Base-by-base conservation (phyloP, 2,797 vertebrate species). In the Antennarius maculatus region DNA sequence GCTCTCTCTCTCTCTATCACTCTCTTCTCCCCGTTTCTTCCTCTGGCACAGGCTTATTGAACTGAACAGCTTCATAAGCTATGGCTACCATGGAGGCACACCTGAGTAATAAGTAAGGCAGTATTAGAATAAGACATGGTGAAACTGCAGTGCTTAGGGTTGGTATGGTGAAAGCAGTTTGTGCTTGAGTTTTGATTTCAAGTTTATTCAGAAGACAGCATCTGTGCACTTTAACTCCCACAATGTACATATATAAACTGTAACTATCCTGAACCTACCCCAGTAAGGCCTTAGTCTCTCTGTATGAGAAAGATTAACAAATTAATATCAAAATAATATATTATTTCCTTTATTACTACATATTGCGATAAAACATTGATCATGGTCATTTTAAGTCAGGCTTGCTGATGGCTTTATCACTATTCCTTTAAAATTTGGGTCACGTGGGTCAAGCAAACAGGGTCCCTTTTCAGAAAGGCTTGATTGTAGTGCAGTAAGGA, bases 61-160 rank as follows among this genome's bases (percentile, higher is more conserved):
- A 72, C 79, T 80, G 49, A 83, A 74, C 28, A 15, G 76, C 86
- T 85, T 85, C 79, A 66, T 67, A 54, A 66, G 64, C 67, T 65
- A 49, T 54, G 67, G 66, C 48, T 53, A 60, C 66, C 69, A 78
- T 67, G 5, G 39, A 82, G 81, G 73, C 77, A 86, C 58, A 80
- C 78, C 80, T 82, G 69, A 83, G 77, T 79, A 89, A 89, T 90
- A 91, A 88, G 85, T 63, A 81, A 78, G 75, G 74, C 66, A 52
- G 79, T 81, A 75, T 82, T 86, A 69, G 85, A 83, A 87, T 87
- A 81, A 88, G 74, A 85, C 76, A 74, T 23, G 85, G 74, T 78
- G 61, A 64, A 51, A 54, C 46, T 68, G 69, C 82, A 82, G 86
- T 78, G 71, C 81, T 80, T 57, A 76, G 50, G 77, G 80, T 83